Evolutionary conservation across 2,797 vertebrate species (phyloP).

Genomic region (Chanos chanos): DNA sequence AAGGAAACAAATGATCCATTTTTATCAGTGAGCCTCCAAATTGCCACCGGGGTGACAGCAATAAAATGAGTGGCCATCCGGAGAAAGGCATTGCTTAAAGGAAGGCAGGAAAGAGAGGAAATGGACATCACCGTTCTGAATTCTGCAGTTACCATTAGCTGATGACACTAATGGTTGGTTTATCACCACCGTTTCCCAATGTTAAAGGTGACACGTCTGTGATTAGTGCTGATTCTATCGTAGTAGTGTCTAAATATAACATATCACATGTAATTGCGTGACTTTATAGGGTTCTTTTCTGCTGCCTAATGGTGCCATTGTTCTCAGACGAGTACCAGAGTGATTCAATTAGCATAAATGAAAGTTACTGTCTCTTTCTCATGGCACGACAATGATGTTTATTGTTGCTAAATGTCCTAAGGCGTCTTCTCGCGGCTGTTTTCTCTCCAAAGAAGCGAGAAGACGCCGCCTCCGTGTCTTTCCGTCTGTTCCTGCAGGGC

Average conservation of each 20-base stretch:
- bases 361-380: background rate
- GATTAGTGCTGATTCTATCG: no score
- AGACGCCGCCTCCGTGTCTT: background rate
- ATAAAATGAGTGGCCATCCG: no score
- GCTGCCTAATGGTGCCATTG: constrained; percentile 2
- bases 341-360: constrained; percentile 13
- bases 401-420: constrained; percentile 4
- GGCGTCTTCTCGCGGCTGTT: background rate
- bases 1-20: no score
- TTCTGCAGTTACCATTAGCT: background rate
- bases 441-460: no score
- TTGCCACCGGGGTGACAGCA: no score
- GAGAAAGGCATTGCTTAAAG: no score
- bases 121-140: no score
- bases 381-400: constrained; percentile 1
- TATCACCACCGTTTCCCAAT: background rate
- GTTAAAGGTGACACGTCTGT: background rate
- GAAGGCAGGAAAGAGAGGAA: no score
- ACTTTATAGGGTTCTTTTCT: background rate
- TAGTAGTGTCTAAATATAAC: background rate
- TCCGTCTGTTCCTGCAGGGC: background rate
- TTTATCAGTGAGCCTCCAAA: no score
- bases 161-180: background rate
- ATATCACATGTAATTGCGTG: background rate
- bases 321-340: constrained; percentile 2